Evolutionary conservation across 2,888 invertebrate species (phyloP).

Genomic region (Aspidiotus rigidus): DNA sequence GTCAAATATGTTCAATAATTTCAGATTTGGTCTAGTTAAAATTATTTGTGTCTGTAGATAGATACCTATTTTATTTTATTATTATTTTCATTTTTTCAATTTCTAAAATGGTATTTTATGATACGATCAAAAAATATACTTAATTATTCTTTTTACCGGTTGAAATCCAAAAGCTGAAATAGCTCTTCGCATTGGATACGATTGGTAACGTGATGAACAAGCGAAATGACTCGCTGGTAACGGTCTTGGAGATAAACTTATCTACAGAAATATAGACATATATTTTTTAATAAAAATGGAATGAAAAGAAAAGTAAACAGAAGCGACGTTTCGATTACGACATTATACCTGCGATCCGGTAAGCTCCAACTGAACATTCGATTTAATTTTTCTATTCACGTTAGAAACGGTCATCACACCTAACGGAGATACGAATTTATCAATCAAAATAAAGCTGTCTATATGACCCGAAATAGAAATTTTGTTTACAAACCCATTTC

Average conservation of each 20-base stretch:
- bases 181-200: conserved; percentile 22
- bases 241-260: conserved; percentile 22
- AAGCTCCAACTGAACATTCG: neutral
- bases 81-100: no score
- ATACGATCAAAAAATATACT: no score
- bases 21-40: no score
- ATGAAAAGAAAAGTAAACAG: neutral
- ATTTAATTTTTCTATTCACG: conserved; percentile 4
- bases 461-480: neutral
- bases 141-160: neutral
- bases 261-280: conserved; percentile 2
- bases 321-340: no score
- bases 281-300: neutral
- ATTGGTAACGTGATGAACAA: conserved; percentile 13
- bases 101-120: no score
- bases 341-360: conserved; percentile 28
- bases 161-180: conserved; percentile 30
- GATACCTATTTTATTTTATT: no score
- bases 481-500: neutral
- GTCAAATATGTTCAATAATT: no score
- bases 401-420: conserved; percentile 17
- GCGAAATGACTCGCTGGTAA: conserved; percentile 7
- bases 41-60: no score
- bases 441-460: no score
- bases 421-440: no score